Evolutionary conservation across 1,140 invertebrate species (phyloP).

Genomic region (Sitodiplosis mosellana): DNA sequence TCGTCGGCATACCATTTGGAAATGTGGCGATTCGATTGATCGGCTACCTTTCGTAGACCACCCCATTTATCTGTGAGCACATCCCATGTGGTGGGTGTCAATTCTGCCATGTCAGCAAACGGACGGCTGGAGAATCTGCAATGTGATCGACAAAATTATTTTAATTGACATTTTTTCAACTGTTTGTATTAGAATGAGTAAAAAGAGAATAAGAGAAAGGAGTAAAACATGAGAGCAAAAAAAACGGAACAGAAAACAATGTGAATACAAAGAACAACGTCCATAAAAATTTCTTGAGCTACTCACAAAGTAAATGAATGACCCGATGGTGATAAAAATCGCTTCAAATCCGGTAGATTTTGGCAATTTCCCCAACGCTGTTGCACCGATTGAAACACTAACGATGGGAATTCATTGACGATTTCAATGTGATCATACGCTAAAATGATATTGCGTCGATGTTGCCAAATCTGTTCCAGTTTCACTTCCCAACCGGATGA

Average conservation of each 20-base stretch:
- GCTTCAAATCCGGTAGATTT: slow-evolving; percentile 26
- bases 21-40: slow-evolving; percentile 33
- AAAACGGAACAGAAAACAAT: too few relatives aligned
- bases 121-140: slow-evolving; percentile 23
- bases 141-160: neutral
- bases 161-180: neutral
- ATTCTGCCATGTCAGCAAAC: slow-evolving; percentile 42
- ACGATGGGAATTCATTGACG: slow-evolving; percentile 16
- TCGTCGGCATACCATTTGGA: slow-evolving; percentile 28
- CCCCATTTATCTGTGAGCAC: slow-evolving; percentile 27
- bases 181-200: too few relatives aligned
- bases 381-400: slow-evolving; percentile 15
- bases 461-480: slow-evolving; percentile 31
- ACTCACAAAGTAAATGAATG: neutral
- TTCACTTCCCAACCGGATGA: slow-evolving; percentile 27
- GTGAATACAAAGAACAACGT: too few relatives aligned
- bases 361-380: slow-evolving; percentile 43
- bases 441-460: slow-evolving; percentile 31
- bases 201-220: neutral
- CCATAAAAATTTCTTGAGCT: too few relatives aligned
- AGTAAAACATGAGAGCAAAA: too few relatives aligned
- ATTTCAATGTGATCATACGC: slow-evolving; percentile 31
- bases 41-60: slow-evolving; percentile 34
- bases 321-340: slow-evolving; percentile 15
- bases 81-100: slow-evolving; percentile 34